These are phyloP conservation scores for Oryctes rhinoceros DNA, from an alignment of 1,140 invertebrate genomes.

Conservation along the genomic window DNA sequence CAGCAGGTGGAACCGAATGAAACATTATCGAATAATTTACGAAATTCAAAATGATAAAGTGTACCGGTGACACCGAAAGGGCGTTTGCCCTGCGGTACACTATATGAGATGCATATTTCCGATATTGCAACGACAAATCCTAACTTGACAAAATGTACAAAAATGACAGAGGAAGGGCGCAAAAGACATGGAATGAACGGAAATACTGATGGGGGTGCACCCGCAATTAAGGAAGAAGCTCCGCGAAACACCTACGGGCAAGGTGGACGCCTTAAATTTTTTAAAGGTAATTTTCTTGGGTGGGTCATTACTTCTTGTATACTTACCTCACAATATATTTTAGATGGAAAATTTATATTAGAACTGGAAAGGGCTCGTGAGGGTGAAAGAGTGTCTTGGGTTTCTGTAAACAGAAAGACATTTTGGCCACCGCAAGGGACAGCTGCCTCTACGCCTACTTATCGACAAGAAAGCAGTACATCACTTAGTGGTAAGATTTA, in stretches of 20 bases:
- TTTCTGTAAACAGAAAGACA: conserved; percentile 85
- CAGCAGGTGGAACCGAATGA: conserved; percentile 58
- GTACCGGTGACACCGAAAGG: conserved; percentile 48
- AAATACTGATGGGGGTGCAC: conserved; percentile 63
- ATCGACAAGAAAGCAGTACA: conserved; percentile 70
- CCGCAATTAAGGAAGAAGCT: conserved; percentile 47
- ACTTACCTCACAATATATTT: conserved; percentile 41
- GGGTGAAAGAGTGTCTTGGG: conserved; percentile 83
- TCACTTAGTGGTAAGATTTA: conserved; percentile 69
- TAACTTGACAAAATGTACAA: conserved; percentile 69
- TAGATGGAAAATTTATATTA: conserved; percentile 88
- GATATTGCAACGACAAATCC: conserved; percentile 51
- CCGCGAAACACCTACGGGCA: conserved; percentile 55
- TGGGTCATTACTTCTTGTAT: conserved; percentile 38
- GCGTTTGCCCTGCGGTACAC: conserved; percentile 45
- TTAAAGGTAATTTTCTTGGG: conserved; percentile 63
- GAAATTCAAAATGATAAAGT: conserved; percentile 52
- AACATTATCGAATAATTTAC: conserved; percentile 44
- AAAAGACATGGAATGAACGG: conserved; percentile 71
- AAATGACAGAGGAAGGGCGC: conserved; percentile 72
- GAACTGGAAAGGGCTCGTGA: conserved; percentile 83
- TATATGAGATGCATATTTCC: conserved; percentile 59
- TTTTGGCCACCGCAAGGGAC: conserved; percentile 80
- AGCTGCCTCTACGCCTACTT: conserved; percentile 69
- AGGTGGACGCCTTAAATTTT: conserved; percentile 70